Evolutionary conservation across 2,113 vertebrate species (phyloP), one percentile per base, ranked within the genome.

Genomic region (Mystacornis crossleyi): DNA sequence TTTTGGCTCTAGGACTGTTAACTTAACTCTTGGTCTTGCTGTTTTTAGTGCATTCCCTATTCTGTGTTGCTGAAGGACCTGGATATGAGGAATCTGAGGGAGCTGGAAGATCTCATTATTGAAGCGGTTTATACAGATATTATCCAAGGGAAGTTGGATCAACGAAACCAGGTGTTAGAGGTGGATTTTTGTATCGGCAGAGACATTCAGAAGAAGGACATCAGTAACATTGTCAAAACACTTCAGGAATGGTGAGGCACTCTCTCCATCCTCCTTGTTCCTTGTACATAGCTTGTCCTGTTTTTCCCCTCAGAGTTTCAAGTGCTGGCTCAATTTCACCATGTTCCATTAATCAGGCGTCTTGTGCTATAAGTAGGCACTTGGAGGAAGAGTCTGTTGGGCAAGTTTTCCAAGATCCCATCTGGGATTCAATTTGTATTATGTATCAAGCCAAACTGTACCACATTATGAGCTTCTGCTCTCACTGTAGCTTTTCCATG

Each of bases 111-210:
- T 97, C 98, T 99, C 95, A 99, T 99, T 96, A 99, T 99, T 33
- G 99, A 99, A 92, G 99, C 99, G 0, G 98, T 99, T 95, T 99
- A 99, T 98, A 99, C 99, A n/a, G 99, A 99, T 97, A 99, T 99
- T 98, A 99, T 99, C 97, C 99, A 99, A 95, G 99, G 99, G 81
- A 99, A 99, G 94, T 73, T 99, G 97, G 99, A 99, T 97, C 99
- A 99, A 97, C 98, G 99, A 94, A 99, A 99, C 97, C 99, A 99
- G 96, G 98, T 99, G 97, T 98, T 99, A 80, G 99, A 99, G 66
- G 98, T 99, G 92, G 98, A 99, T 89, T 98, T 98, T 92, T 99
- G 98, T 96, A 98, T 99, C 2, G 98, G 98, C 93, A 98, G 98
- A 92, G 98, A 99, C 94, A 98, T 99, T 96, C 98, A 96, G 71